These are phyloP conservation scores for Neopelma chrysocephalum DNA, from an alignment of 2,797 vertebrate genomes.

Conservation along the genomic window DNA sequence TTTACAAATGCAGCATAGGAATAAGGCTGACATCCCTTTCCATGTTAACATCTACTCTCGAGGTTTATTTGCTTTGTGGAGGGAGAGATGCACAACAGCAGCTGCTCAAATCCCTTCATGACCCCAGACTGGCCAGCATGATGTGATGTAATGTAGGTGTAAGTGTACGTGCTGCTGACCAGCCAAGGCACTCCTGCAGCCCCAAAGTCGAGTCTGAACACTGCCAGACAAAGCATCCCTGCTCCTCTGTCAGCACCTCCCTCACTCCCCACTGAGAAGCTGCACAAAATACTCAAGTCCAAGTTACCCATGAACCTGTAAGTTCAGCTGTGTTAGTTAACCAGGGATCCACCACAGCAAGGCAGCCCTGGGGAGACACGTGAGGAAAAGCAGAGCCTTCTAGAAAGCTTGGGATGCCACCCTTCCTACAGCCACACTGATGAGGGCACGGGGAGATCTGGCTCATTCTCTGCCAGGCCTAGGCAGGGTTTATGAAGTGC, in stretches of 20 bases:
- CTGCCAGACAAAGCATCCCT: background rate
- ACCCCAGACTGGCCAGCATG: background rate
- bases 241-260: background rate
- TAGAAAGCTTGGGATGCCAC: background rate
- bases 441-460: background rate
- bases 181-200: background rate
- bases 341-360: background rate
- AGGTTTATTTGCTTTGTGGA: background rate
- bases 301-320: fast-evolving
- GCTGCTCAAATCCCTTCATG: background rate
- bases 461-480: background rate
- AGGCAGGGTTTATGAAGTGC: background rate
- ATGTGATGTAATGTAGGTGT: background rate
- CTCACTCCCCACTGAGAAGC: background rate
- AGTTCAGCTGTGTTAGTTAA: background rate
- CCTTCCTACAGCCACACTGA: background rate
- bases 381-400: background rate
- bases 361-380: background rate
- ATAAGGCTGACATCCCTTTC: background rate
- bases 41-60: background rate
- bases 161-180: background rate
- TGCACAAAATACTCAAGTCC: background rate
- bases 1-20: background rate
- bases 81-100: background rate
- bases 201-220: background rate